Evolutionary conservation across 2,797 vertebrate genomes (phyloP).

Genomic region (Epinephelus malabaricus): DNA sequence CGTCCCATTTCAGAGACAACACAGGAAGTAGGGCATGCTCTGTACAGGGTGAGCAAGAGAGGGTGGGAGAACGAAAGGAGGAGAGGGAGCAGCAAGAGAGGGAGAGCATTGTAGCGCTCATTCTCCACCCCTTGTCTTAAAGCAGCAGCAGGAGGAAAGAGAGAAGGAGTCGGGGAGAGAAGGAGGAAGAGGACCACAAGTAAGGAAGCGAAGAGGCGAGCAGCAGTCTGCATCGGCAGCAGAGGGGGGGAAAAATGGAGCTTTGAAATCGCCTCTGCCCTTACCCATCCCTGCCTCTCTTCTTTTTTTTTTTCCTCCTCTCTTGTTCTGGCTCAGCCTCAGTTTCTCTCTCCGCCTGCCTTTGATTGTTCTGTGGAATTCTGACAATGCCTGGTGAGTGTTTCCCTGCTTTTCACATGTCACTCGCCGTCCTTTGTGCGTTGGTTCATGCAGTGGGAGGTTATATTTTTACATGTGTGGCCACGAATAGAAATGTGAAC

Average conservation of each 20-base stretch:
- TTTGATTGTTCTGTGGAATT: constrained; percentile 73
- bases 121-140: constrained; percentile 82
- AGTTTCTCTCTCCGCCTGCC: constrained; percentile 63
- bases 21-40: constrained; percentile 82
- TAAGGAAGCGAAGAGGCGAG: constrained; percentile 56
- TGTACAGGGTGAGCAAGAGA: constrained; percentile 62
- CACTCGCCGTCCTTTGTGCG: constrained; percentile 61
- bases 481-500: constrained; percentile 36
- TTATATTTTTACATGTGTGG: constrained; percentile 14
- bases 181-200: constrained; percentile 65
- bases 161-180: constrained; percentile 65
- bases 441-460: constrained; percentile 19
- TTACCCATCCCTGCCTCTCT: constrained; percentile 61
- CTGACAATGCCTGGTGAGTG: constrained; percentile 86
- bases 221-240: constrained; percentile 48
- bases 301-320: constrained; percentile 13
- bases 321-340: constrained; percentile 56
- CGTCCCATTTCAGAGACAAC: constrained; percentile 72
- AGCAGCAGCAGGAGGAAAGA: constrained; percentile 80
- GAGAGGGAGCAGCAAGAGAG: constrained; percentile 64
- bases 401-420: constrained; percentile 66
- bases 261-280: constrained; percentile 72
- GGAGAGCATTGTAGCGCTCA: constrained; percentile 70
- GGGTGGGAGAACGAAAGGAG: constrained; percentile 50
- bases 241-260: constrained; percentile 65